Evolutionary conservation across 2,888 invertebrate genomes (phyloP).

Genomic region (Hemaris fuciformis): DNA sequence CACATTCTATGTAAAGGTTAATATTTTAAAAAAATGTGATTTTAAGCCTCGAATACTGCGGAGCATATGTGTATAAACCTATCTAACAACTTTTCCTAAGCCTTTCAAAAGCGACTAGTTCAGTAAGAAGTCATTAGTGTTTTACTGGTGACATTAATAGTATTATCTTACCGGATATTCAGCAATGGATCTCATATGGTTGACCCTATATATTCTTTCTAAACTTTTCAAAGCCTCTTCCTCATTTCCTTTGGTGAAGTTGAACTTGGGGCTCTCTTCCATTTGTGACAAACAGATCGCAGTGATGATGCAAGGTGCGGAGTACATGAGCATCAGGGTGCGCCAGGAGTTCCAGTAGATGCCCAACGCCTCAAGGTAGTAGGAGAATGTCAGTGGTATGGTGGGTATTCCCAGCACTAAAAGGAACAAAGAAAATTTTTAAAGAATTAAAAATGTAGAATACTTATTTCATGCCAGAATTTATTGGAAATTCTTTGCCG

Average conservation of each 20-base stretch:
- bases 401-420: slow-evolving; percentile 84
- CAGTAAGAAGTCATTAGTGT: too few species aligned
- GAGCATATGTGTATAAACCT: too few species aligned
- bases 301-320: slow-evolving; percentile 83
- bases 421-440: slow-evolving; percentile 26
- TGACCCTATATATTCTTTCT: slow-evolving; percentile 51
- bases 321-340: slow-evolving; percentile 84
- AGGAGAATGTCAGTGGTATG: slow-evolving; percentile 77
- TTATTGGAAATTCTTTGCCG: too few species aligned
- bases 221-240: slow-evolving; percentile 76
- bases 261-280: slow-evolving; percentile 90
- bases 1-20: too few species aligned
- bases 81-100: too few species aligned
- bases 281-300: slow-evolving; percentile 78
- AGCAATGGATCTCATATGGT: slow-evolving; percentile 38
- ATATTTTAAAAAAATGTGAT: too few species aligned
- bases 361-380: slow-evolving; percentile 58
- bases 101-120: too few species aligned
- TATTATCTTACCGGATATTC: slow-evolving; percentile 53
- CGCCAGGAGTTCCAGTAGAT: slow-evolving; percentile 87
- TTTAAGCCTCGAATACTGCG: too few species aligned
- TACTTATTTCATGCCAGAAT: too few species aligned
- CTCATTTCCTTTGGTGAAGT: slow-evolving; percentile 80
- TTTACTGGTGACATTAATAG: too few species aligned
- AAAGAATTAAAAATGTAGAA: too few species aligned